Base-by-base conservation (phyloP, 2,113 vertebrate genomes). In the Ameiurus melas region DNA sequence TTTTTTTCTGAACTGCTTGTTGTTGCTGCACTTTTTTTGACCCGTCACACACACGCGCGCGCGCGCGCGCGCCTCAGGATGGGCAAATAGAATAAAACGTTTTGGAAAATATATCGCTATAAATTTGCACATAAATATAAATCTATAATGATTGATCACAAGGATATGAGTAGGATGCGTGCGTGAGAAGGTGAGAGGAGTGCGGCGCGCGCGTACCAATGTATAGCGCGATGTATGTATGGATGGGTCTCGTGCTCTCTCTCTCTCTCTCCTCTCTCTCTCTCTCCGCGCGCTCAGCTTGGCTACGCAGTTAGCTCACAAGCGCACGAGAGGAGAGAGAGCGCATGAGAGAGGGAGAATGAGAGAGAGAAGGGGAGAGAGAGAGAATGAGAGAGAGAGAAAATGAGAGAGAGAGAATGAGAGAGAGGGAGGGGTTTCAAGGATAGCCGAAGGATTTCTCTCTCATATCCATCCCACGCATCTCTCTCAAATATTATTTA, bases 291-390 rank as follows among this genome's bases (percentile, higher is more conserved):
- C 87, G 25, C 89, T 13, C 85, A 39, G 19, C 10, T 62, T 85
- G 84, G 93, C 92, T 94, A 91, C 95, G 94, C 94, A 94, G 85
- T 94, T 89, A 92, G 88, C 91, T 90, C 58, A 82, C 87, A 86
- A 81, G 68, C 57, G 62, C 84, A 71, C 47, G 22, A 36, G 64
- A 14, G 57, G 43, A 8, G 39, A 16, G 83, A 4, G 25, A 16
- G 62, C n/a, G 80, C 4, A 33, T 0, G 51, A 51, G 9, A 7
- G 85, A 27, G 85, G 17, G 57, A 25, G 43, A 22, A 10, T 7
- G 84, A 2, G 36, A 16, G 51, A 43, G 86, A 9, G 66, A n/a
- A n/a, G n/a, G n/a, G n/a, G n/a, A n/a, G n/a, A n/a, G n/a, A n/a
- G 39, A 36, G 36, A 36, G 84, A 25, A 70, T 14, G 57, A 51